Evolutionary conservation across 2,888 invertebrate genomes (phyloP).

Genomic region (Rhagophthalmus giganteus): DNA sequence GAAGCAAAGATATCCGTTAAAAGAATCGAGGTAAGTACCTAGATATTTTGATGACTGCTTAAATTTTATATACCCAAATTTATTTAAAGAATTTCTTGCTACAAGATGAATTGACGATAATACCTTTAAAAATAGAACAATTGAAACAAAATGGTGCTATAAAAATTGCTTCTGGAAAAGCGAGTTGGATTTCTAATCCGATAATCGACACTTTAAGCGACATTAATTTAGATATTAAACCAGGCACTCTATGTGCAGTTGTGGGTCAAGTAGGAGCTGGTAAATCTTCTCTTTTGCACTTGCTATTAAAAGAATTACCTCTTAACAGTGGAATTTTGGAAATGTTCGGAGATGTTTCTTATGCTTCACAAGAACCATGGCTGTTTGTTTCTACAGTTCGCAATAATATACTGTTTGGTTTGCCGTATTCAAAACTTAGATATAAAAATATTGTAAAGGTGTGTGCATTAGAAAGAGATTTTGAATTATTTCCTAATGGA

Average conservation of each 20-base stretch:
- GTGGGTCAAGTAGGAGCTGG: slow-evolving; percentile 71
- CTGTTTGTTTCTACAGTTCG: slow-evolving; percentile 69
- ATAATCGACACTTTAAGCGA: slow-evolving; percentile 56
- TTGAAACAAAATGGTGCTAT: slow-evolving; percentile 26
- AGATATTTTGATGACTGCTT: slow-evolving; percentile 10
- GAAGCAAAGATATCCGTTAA: slow-evolving; percentile 67
- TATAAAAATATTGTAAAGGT: slow-evolving; percentile 60
- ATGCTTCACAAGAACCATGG: slow-evolving; percentile 83
- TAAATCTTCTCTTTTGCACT: slow-evolving; percentile 69
- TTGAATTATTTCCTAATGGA: slow-evolving; percentile 70
- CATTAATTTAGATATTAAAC: slow-evolving; percentile 57
- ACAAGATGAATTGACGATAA: slow-evolving; percentile 18
- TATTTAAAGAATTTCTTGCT: slow-evolving; percentile 14
- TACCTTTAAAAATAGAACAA: background rate
- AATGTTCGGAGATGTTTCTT: slow-evolving; percentile 67
- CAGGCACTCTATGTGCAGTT: slow-evolving; percentile 58
- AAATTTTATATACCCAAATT: background rate
- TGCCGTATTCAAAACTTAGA: slow-evolving; percentile 60
- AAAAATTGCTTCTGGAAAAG: slow-evolving; percentile 35
- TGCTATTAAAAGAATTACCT: slow-evolving; percentile 73
- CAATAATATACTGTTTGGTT: slow-evolving; percentile 80
- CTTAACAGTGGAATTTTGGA: slow-evolving; percentile 63
- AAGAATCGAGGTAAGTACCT: slow-evolving; percentile 65
- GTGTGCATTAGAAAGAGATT: slow-evolving; percentile 68
- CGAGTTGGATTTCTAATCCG: slow-evolving; percentile 47